Conservation (phyloP, 2,888 invertebrate genomes). For the Apodemia zela region DNA sequence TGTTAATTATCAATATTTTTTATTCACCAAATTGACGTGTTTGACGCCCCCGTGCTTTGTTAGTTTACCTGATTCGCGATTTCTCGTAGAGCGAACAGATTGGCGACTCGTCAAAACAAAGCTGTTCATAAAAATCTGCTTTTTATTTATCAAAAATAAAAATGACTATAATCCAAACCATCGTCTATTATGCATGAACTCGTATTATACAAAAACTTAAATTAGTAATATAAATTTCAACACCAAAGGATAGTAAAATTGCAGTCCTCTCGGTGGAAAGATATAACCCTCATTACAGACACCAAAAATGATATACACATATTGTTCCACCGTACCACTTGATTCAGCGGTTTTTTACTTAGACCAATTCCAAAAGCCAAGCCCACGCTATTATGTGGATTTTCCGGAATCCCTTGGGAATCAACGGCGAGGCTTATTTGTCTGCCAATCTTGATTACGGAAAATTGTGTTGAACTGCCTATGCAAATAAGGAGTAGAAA, state of each 20-base stretch:
- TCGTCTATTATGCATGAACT: not conserved
- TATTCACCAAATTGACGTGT: no score
- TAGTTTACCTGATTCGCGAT: no score
- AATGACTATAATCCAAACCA: no score
- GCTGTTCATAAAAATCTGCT: no score
- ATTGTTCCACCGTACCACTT: not conserved
- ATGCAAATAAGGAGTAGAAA: conserved; percentile 33
- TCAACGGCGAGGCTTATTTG: conserved; percentile 34
- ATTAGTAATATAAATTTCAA: not conserved
- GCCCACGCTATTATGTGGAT: conserved; percentile 29
- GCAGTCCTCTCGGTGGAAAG: not conserved
- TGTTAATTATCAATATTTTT: no score
- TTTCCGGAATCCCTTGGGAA: conserved; percentile 27
- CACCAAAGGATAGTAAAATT: no score
- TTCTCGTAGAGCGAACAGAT: no score
- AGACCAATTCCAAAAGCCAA: conserved; percentile 22
- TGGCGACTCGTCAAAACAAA: no score
- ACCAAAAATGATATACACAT: not conserved
- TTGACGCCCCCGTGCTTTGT: no score
- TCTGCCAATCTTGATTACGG: conserved; percentile 42
- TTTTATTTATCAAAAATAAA: no score
- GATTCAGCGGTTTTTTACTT: conserved; percentile 12
- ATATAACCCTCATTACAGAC: not conserved
- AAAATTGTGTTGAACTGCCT: conserved; percentile 30
- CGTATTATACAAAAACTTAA: not conserved